Base-by-base conservation (phyloP, 1,140 invertebrate genomes). In the Calephelis virginiensis region DNA sequence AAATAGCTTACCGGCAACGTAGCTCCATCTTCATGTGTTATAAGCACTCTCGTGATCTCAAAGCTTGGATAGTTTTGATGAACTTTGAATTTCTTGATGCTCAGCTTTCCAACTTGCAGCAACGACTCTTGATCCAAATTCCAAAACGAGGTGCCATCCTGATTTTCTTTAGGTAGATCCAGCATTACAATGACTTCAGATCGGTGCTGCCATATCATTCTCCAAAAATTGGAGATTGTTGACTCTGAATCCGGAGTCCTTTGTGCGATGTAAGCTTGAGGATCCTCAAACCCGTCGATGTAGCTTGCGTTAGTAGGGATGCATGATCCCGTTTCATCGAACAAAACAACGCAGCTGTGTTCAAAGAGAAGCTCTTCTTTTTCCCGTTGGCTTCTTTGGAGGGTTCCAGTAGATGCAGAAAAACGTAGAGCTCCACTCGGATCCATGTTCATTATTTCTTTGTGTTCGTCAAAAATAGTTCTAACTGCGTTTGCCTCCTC, bases 141-240 rank as follows among this genome's bases (percentile, higher is more conserved):
- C 48, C 48, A 49, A 13, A 13, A 49, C 5, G 5, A 6, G 14
- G 14, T 2, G 2, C 7, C 47, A 4, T 46, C 8, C 45, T 46
- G 45, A 46, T 46, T 46, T 46, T 46, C 45, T 46, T 46, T 11
- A 46, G 45, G 45, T 46, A 46, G 46, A 47, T 47, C 46, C 8
- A 47, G 46, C 46, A 47, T 47, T 47, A 47, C 46, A 47, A 47
- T 47, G 46, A 47, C 46, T 47, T 47, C 46, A 47, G 46, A 47
- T 47, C 46, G 46, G 46, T 47, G 46, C 46, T 47, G 46, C 46
- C 46, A 47, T 47, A 47, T 47, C 9, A 47, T 9, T 47, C 8
- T 47, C 46, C 46, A 47, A 47, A 47, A 47, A 47, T 47, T 47
- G 46, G 9, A 47, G 6, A 7, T 47, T 47, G 6, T 47, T 47